A percentile compares a stretch with the other conserved stretches of the same genome.
Evolutionary conservation across 1,140 invertebrate species (phyloP).

Genomic region (Kradibia gibbosae): DNA sequence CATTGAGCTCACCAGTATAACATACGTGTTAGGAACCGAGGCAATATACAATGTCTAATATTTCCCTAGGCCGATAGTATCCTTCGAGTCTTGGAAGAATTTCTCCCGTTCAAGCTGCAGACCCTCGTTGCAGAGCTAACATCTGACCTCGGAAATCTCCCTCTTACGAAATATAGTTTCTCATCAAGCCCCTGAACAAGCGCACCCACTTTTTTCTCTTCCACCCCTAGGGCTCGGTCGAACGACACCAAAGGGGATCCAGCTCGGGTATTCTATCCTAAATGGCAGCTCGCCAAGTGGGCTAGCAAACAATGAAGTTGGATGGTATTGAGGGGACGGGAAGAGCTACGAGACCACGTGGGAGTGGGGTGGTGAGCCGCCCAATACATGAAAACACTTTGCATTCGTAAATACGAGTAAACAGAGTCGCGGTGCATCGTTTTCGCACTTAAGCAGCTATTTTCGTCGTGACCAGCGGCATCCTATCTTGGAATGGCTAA

Average conservation of each 20-base stretch:
- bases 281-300: constrained; percentile 70
- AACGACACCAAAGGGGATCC: constrained; percentile 5
- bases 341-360: background rate
- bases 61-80: background rate
- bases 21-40: no score
- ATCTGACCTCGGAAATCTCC: constrained; percentile 13
- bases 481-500: no score
- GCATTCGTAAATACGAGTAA: constrained; percentile 72
- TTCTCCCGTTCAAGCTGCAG: background rate
- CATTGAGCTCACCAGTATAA: no score
- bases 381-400: constrained; percentile 72
- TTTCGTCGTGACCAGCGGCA: background rate
- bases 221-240: background rate
- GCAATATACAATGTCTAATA: no score
- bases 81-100: background rate
- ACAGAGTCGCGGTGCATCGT: constrained; percentile 62
- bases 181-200: constrained; percentile 11
- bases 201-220: background rate
- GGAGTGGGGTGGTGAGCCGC: constrained; percentile 43
- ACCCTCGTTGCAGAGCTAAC: background rate
- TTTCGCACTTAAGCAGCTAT: constrained; percentile 64
- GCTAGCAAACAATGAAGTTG: constrained; percentile 55
- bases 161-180: constrained; percentile 30
- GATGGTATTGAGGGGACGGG: constrained; percentile 27
- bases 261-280: constrained; percentile 40